Percentiles rank a stretch among this genome's conserved stretches.
Conservation (phyloP, 1,140 invertebrate species). For the Idris sp. region DNA sequence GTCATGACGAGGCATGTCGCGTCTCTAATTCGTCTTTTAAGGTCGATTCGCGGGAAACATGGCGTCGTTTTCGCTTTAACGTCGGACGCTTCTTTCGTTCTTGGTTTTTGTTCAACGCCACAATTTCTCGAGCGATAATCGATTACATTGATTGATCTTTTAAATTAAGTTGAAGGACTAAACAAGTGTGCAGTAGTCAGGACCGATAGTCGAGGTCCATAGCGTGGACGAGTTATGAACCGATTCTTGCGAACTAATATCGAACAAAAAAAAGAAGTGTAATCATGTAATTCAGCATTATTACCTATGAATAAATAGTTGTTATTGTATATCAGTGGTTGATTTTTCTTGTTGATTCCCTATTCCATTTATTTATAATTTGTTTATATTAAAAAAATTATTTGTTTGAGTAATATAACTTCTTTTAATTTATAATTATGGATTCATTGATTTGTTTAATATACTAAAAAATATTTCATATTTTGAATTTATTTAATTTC, state of each 20-base stretch:
- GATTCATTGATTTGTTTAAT: too few species aligned
- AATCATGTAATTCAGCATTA: conserved; percentile 80
- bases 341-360: conserved; percentile 10
- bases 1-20: conserved; percentile 49
- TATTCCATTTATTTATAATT: too few species aligned
- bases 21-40: conserved; percentile 49
- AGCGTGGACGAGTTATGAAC: conserved; percentile 67
- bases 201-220: conserved; percentile 61
- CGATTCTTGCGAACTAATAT: conserved; percentile 74
- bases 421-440: neutral
- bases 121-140: conserved; percentile 30
- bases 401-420: neutral
- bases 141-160: conserved; percentile 41
- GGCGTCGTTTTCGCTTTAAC: conserved; percentile 36
- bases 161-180: conserved; percentile 42
- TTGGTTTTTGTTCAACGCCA: conserved; percentile 39
- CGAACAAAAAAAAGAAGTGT: conserved; percentile 77
- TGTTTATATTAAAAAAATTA: too few species aligned
- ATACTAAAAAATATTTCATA: too few species aligned
- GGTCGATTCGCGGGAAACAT: conserved; percentile 25
- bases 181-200: conserved; percentile 59
- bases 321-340: conserved; percentile 74
- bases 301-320: conserved; percentile 79
- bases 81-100: conserved; percentile 28
- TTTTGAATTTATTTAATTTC: too few species aligned